Conservation (phyloP, 1,140 invertebrate species). For the Pseudomyrmex sp. region DNA sequence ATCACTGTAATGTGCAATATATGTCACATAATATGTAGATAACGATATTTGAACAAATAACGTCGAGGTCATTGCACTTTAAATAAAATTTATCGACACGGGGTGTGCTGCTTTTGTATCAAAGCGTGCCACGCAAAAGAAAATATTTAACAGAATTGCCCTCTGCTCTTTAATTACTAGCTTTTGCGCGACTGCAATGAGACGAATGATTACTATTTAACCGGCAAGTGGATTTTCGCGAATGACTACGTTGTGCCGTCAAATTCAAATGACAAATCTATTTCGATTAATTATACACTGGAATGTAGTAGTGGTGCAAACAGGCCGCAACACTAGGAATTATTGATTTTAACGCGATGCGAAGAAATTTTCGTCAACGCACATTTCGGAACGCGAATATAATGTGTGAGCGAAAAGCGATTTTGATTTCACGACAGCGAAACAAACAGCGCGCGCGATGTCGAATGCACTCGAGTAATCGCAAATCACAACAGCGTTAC, state of each 20-base stretch:
- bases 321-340: neutral
- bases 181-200: neutral
- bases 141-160: slow-evolving; percentile 26
- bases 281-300: neutral
- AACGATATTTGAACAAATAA: slow-evolving; percentile 21
- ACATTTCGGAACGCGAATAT: neutral
- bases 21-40: neutral
- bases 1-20: neutral
- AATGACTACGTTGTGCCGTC: neutral
- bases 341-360: neutral
- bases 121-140: slow-evolving; percentile 1
- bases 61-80: slow-evolving; percentile 5
- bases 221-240: neutral
- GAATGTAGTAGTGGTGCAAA: neutral
- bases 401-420: neutral
- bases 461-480: slow-evolving; percentile 42
- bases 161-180: slow-evolving; percentile 7
- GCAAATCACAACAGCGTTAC: slow-evolving; percentile 51
- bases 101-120: neutral
- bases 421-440: neutral
- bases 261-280: slow-evolving; percentile 3
- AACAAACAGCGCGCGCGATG: neutral
- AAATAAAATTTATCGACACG: slow-evolving; percentile 26
- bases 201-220: slow-evolving; percentile 3
- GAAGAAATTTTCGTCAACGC: neutral